Base-by-base conservation (phyloP, 2,113 vertebrate species). In the Melanerpes formicivorus region DNA sequence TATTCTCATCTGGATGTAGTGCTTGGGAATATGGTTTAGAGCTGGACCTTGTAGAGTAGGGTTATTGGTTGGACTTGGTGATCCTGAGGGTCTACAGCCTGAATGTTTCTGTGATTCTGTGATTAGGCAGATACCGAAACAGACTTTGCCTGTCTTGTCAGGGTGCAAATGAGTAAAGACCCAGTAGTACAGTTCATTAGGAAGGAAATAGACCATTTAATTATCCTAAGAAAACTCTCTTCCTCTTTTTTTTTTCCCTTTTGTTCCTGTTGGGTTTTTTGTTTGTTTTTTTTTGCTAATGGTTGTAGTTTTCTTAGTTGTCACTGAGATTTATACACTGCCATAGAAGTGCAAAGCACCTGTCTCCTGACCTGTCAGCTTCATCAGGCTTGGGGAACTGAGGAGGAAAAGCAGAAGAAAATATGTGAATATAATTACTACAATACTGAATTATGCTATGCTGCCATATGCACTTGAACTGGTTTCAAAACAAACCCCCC, bases 131-230 rank as follows among this genome's bases (percentile, higher is more conserved):
- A 80, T 44, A 56, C 29, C 73, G 63, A 62, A 10, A 58, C 13
- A 67, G 78, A 80, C 78, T 86, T 91, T 72, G 62, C 80, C 70
- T 81, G 58, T 87, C 81, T 83, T 88, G 48, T 80, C 90, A 80
- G 44, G 48, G 25, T 86, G 58, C 50, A 85, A 86, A 80, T 80
- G 58, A 66, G 73, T 22, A 80, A 91, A 76, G 29, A 62, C 25
- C 18, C 48, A 64, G 62, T 90, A 75, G 34, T 40, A 83, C 9
- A 44, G 44, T 83, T 90, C 58, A 50, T 88, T 88, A 72, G 37
- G 44, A 86, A 83, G 74, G 29, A 95, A 69, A 70, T 21, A 88
- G 80, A 44, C 18, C 73, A 80, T 78, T 86, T 86, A 78, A 93
- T 86, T 86, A 88, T 22, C 11, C 48, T 78, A 85, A 67, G 42